Base-by-base conservation (phyloP, 2,113 vertebrate genomes). In the Alligator sinensis region DNA sequence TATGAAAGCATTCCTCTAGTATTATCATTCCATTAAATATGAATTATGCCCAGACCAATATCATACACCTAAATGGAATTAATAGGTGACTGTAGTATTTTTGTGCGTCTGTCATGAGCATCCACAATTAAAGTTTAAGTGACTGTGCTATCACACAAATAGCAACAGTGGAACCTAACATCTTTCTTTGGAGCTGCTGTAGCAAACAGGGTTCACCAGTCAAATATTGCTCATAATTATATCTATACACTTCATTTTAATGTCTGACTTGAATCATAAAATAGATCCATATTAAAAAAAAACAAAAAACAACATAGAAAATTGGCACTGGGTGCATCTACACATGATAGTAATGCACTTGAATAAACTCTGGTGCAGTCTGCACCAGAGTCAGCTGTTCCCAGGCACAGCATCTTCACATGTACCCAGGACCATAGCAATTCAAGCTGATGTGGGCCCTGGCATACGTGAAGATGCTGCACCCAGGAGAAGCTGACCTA, bases 121-220 rank as follows among this genome's bases (percentile, higher is more conserved):
- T 58, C 63, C 75, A 4, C 1, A 4, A n/a, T 54, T 11, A 84
- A 84, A 30, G 14, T 34, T 11, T 64, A 70, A 86, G 1, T 72
- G 11, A 2, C 0, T 14, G 2, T 25, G 34, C n/a, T 66, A 61
- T 9, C 58, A 66, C 18, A 21, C 24, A 85, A 28, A 1, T 15
- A 22, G 54, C 15, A 84, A 92, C 15, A 84, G 38, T 24, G 4
- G 55, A 58, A 64, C 77, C 84, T 28, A 74, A 78, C 5, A 2
- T 7, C 13, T 4, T 63, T 59, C 17, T 61, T 83, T 0, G 0
- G 68, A 81, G 70, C 54, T 87, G 70, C 21, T 77, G 17, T 25
- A 74, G 21, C 5, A 14, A 84, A 59, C 77, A 86, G 68, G 47
- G 74, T 54, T 24, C 14, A 19, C 66, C 76, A 64, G 59, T 54